Evolutionary conservation across 1,140 invertebrate species (phyloP), one percentile per base, ranked within the genome.

Genomic region (Drosophila nikananu): DNA sequence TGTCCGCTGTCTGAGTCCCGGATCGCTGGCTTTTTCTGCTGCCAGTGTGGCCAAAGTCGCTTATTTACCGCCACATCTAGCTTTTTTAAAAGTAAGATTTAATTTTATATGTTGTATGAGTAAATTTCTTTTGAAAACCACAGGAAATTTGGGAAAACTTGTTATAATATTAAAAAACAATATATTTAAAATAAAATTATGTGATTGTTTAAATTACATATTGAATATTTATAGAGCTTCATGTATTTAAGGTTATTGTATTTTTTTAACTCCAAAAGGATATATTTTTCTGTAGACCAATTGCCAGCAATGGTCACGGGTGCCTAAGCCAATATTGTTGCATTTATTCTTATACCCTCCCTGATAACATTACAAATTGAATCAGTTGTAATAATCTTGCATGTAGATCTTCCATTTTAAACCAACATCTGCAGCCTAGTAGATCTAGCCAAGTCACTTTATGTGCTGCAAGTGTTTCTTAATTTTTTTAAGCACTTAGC

Each of bases 11-110:
- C 35, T 35, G 68, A n/a, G 68, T 41, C 15, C 35, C 23, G 55
- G 54, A 73, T 49, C 63, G 41, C 42, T 72, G 55, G 41, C 46
- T 42, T 44, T 42, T 63, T 10, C 32, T 19, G 19, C 25, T 63
- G 58, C 17, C 30, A 68, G 57, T 48, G 46, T 32, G 23, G 8
- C 49, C 48, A 55, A 48, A 64, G 52, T 27, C 35, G 27, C 19
- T 23, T 23, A 23, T 65, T 65, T 42, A 8, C 37, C 25, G 37
- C 27, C 5, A 32, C 19, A 39, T 9, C n/a, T 5, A 23, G 15
- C 19, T 13, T 23, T 32, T 12, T n/a, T 17, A 9, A 15, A 13
- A 3, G 23, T 19, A 10, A 12, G 5, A 35, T 0, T 12, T 35
- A 35, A 35, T 35, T 35, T 12, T 12, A 5, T 35, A 12, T 35